Percentiles rank a stretch among this genome's conserved stretches.
phyloP scores from a whole-genome alignment of 1,140 invertebrate species.

The Cyclina sinensis region DNA sequence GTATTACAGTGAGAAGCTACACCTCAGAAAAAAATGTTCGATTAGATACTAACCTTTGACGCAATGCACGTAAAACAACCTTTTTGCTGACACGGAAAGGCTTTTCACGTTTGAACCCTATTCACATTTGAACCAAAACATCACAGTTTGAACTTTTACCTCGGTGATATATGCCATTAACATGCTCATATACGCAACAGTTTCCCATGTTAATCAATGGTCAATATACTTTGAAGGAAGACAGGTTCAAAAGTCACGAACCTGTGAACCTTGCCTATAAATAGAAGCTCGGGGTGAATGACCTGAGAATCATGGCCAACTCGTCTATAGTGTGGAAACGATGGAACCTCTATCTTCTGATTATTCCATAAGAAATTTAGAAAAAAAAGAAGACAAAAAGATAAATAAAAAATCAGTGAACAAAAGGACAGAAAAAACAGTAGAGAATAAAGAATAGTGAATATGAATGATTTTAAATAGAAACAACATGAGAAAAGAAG shows the following conservation, averaged over 20 bases:
- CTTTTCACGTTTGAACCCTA: constrained; percentile 25
- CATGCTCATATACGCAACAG: constrained; percentile 1
- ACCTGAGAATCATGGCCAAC: no score
- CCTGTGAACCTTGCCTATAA: background rate
- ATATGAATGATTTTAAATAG: no score
- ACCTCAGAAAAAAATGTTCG: background rate
- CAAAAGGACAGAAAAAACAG: no score
- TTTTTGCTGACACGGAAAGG: background rate
- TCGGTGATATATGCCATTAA: constrained; percentile 2
- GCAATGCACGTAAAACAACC: constrained; percentile 6
- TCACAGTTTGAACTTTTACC: background rate
- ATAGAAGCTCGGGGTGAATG: background rate
- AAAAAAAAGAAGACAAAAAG: no score
- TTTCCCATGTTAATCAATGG: background rate
- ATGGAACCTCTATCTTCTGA: no score
- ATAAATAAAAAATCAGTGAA: no score
- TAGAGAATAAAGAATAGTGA: no score
- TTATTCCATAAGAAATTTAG: no score
- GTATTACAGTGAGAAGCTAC: background rate
- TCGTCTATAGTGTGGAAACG: no score
- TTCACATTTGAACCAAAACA: background rate
- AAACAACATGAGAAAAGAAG: no score
- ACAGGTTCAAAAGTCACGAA: background rate
- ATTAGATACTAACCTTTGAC: background rate
- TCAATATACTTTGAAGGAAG: background rate